Percentiles rank a stretch among this genome's conserved stretches.
phyloP scores from a whole-genome alignment of 2,113 vertebrate species.

The Halcyon senegalensis region DNA sequence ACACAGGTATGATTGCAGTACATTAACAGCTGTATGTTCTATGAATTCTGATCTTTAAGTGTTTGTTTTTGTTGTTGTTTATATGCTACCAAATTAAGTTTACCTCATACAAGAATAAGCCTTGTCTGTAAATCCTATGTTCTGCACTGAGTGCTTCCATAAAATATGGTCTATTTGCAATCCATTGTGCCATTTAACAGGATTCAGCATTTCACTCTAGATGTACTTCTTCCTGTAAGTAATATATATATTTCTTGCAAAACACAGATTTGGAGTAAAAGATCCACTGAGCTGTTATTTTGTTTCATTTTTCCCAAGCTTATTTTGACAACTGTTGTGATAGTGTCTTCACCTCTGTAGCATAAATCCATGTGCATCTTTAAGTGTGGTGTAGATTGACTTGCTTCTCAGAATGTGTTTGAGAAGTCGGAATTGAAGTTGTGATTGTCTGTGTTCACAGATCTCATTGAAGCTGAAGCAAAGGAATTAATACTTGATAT shows the following conservation, averaged over 20 bases:
- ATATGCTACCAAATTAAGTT: background rate
- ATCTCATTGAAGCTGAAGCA: conserved; percentile 86
- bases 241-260: background rate
- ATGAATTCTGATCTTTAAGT: background rate
- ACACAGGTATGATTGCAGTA: background rate
- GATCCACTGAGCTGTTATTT: background rate
- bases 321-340: background rate
- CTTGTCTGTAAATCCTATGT: background rate
- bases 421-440: background rate
- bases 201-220: background rate
- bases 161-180: background rate
- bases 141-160: background rate
- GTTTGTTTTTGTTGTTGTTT: background rate
- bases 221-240: background rate
- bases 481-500: conserved; percentile 91
- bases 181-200: background rate
- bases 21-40: background rate
- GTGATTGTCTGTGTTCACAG: conserved; percentile 71
- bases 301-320: background rate
- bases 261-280: background rate
- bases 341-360: background rate
- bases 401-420: background rate
- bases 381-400: too few species aligned
- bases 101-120: background rate
- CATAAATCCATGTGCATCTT: rapidly evolving